Evolutionary conservation across 2,888 invertebrate species (phyloP), one percentile per base, ranked within the genome.

Genomic region (Cosmia trapezina): DNA sequence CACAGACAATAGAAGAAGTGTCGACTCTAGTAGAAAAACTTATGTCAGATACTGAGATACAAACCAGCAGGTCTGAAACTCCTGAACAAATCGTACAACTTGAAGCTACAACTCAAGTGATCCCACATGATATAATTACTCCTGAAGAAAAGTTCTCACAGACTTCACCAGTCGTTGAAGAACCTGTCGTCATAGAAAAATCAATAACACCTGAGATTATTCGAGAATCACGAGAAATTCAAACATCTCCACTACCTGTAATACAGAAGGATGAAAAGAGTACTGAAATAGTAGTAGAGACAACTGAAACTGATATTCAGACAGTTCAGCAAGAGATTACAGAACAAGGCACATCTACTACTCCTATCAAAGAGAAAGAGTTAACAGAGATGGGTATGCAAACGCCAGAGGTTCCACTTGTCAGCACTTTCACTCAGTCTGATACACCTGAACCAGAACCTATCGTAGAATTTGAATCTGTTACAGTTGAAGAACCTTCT

Each of bases 91-190:
- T 93, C 3, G 82, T 90, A 33, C 93, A 96, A 61, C 91, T 94
- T 45, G 97, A 97, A 91, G 96, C 96, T 4, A 95, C 94, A 49
- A 96, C 96, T 54, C 97, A 97, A 89, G 96, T 97, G n/a, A 87
- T 94, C 70, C 91, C 94, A 28, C 92, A 93, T 63, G 95, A 96
- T 70, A 94, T 94, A 53, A 81, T 73, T 41, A 82, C 83, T 72
- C 93, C 94, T 6, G 94, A 93, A 84, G 96, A 96, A 83, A 96
- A 94, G 73, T 96, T 94, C 81, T 95, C 96, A 59, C 97, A 97
- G 86, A 97, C 97, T 28, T 90, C 94, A 28, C 92, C 95, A 64
- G 91, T 93, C 6, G 79, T 89, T 43, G 89, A 91, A 71, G 91
- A 89, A 81, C 73, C 83, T 64, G 73, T 86, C 14, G 88, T 91